Evolutionary conservation across 2,797 vertebrate genomes (phyloP), one percentile per base, ranked within the genome.

Genomic region (Amazonetta brasiliensis): DNA sequence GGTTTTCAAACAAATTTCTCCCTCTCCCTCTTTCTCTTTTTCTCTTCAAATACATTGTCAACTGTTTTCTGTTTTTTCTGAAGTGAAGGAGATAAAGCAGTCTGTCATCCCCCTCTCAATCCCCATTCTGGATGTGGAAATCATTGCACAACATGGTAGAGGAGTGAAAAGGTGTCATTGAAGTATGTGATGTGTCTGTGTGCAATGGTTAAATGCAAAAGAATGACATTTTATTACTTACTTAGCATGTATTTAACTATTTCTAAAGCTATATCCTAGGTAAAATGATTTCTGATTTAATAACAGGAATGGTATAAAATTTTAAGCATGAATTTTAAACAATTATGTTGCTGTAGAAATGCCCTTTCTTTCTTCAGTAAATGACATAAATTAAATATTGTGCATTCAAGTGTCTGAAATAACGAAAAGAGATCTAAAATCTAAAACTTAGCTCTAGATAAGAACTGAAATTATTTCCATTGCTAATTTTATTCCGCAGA

Each of bases 1-100:
- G 84, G 76, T 74, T 97, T 94, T 78, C 63, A 91, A 93, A 92
- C 77, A 87, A 73, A 94, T 81, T 59, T 94, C 17, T 84, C 37
- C 73, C 74, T 71, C 64, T 69, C 58, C 7, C 21, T 71, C n/a
- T 69, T n/a, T 35, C n/a, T 85, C 41, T 87, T 59, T 73, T 46
- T 72, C 50, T 43, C 33, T 77, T 87, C 72, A 30, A 89, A 63
- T 46, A 30, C 18, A 8, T 54, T 82, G 62, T 50, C 56, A 90
- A 91, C 19, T 28, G 60, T 25, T 69, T 95, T 96, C 81, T 91
- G n/a, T 85, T 95, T 81, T 87, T 87, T 55, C 35, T 72, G 31
- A 90, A 71, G 12, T 43, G n/a, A 74, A 35, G 37, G 74, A 92
- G 84, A 58, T 74, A 84, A 76, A 78, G 63, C 56, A 56, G 23